These are phyloP conservation scores for Graphium colonna DNA, from an alignment of 2,888 invertebrate species.

Conservation along the genomic window DNA sequence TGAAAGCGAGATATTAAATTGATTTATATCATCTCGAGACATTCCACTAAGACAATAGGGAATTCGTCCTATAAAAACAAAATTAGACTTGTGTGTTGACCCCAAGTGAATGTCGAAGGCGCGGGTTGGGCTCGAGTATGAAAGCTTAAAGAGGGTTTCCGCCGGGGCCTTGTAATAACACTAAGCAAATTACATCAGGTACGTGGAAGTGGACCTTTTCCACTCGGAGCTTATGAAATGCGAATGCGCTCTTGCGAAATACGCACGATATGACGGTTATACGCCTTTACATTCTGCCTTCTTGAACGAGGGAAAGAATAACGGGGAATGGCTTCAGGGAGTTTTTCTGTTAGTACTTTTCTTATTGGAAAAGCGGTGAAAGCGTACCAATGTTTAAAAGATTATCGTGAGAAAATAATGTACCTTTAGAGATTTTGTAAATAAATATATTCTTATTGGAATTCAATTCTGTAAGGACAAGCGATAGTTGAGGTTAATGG, in stretches of 20 bases:
- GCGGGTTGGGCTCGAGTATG: slow-evolving; percentile 11
- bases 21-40: too few species aligned
- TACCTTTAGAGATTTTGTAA: too few species aligned
- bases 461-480: too few species aligned
- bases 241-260: background rate
- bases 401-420: too few species aligned
- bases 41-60: background rate
- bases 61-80: slow-evolving; percentile 1
- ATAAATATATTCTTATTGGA: too few species aligned
- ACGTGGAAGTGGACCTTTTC: background rate
- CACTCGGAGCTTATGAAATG: slow-evolving; percentile 6
- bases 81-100: slow-evolving; percentile 6
- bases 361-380: too few species aligned
- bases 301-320: too few species aligned
- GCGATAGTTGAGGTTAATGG: too few species aligned
- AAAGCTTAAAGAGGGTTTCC: slow-evolving; percentile 16
- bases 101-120: slow-evolving; percentile 5
- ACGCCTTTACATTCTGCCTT: too few species aligned
- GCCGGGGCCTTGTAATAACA: slow-evolving; percentile 7
- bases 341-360: too few species aligned
- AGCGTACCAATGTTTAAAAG: too few species aligned
- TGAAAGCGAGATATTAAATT: too few species aligned
- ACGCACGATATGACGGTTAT: background rate
- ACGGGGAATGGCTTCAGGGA: background rate
- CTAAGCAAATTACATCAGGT: slow-evolving; percentile 16